These are phyloP conservation scores for Oscheius sp. DNA, from an alignment of 2,888 invertebrate species.

Conservation along the genomic window DNA sequence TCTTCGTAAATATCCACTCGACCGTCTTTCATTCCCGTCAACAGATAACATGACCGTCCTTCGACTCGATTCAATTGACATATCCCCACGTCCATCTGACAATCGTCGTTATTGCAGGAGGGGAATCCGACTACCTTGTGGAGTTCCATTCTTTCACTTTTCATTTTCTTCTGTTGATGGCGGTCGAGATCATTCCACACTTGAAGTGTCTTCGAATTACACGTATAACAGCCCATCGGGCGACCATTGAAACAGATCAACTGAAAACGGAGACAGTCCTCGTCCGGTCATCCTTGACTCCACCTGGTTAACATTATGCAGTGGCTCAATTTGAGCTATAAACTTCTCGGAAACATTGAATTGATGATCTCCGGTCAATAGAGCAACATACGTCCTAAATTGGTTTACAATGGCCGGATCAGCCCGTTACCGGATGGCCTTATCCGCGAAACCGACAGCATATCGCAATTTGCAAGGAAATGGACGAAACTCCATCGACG, in stretches of 20 bases:
- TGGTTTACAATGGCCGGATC: neutral
- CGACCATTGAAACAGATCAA: conserved; percentile 57
- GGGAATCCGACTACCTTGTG: conserved; percentile 16
- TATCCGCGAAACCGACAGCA: conserved; percentile 52
- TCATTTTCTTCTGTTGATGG: conserved; percentile 60
- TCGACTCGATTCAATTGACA: conserved; percentile 42
- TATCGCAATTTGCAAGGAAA: conserved; percentile 57
- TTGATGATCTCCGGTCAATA: conserved; percentile 53
- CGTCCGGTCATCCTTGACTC: too few species aligned
- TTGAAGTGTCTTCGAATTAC: conserved; percentile 53
- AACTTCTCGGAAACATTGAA: conserved; percentile 55
- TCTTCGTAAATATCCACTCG: conserved; percentile 52
- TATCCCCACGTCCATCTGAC: conserved; percentile 32
- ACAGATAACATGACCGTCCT: conserved; percentile 39
- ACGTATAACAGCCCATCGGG: conserved; percentile 58
- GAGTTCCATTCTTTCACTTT: conserved; percentile 58
- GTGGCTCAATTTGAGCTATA: conserved; percentile 57
- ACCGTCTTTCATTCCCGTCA: conserved; percentile 50
- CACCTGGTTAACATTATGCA: conserved; percentile 46
- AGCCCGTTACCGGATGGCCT: conserved; percentile 43
- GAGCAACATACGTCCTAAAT: conserved; percentile 52
- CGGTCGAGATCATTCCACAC: conserved; percentile 59
- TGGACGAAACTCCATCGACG: conserved; percentile 55
- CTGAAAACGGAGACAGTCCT: too few species aligned
- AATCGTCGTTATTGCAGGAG: neutral